Evolutionary conservation across 2,113 vertebrate species (phyloP), one percentile per base, ranked within the genome.

Genomic region (Chroicocephalus ridibundus): DNA sequence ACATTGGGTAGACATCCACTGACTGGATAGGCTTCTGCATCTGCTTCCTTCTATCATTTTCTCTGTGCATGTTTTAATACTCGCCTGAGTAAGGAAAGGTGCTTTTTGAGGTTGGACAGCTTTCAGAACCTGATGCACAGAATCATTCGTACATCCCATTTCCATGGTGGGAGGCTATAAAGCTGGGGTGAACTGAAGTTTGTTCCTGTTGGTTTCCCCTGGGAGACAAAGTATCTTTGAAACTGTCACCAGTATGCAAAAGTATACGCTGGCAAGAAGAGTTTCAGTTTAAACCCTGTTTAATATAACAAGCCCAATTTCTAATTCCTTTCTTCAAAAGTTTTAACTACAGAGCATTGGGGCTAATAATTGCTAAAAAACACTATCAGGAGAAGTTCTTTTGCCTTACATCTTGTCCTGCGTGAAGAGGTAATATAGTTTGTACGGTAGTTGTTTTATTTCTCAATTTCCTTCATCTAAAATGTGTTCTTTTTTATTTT

Each of bases 161-260:
- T 36, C 61, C 15, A 10, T 0, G 1, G 29, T 3, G 18, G 51
- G 21, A 49, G 11, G 16, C 0, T n/a, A 0, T 65, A 81, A 62
- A 81, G 18, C 15, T 38, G 3, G 25, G 25, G 36, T 49, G 29
- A 55, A 6, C 18, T 5, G 16, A 25, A 38, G 4, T 31, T 34
- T 82, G 7, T 25, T 77, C 27, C 21, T 34, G 7, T 36, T 78
- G 13, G 6, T 36, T 81, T 78, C 46, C 77, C 24, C 29, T 11
- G 25, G 29, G 22, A 82, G 19, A 58, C 29, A 22, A 47, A 57
- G 19, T n/a, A 5, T 49, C 79, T 82, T 54, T 76, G 25, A 47
- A 90, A 64, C 38, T 20, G 5, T 4, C 2, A 1, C 21, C 15
- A 13, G 4, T 71, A n/a, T 25, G 19, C 38, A 38, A 49, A 74